Conservation (phyloP, 2,888 invertebrate genomes). For the Pecten maximus region DNA sequence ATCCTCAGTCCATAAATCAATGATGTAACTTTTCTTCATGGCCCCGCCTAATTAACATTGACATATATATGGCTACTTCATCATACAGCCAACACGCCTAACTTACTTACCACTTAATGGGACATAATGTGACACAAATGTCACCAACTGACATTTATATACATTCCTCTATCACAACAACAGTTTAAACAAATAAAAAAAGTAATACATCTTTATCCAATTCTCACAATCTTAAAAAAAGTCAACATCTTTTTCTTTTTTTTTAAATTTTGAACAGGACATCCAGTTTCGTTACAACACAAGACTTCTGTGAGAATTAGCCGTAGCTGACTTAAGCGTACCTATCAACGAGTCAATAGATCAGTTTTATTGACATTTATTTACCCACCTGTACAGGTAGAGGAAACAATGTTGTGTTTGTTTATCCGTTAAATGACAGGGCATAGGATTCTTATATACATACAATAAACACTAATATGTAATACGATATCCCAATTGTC, state of each 20-base stretch:
- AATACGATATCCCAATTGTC: background rate
- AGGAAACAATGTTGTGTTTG: background rate
- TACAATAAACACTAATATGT: constrained; percentile 1
- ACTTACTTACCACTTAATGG: background rate
- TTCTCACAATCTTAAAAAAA: background rate
- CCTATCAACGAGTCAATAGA: constrained; percentile 6
- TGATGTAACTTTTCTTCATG: background rate
- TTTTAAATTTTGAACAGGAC: background rate
- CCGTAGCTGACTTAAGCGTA: background rate
- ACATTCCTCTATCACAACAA: background rate
- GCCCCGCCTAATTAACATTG: background rate
- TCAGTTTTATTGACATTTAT: background rate
- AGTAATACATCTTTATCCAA: background rate
- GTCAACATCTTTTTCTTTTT: background rate
- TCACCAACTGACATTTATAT: background rate
- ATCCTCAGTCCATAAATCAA: background rate
- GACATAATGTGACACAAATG: background rate
- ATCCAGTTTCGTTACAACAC: background rate
- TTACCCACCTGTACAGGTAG: constrained; percentile 22
- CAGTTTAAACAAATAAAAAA: background rate
- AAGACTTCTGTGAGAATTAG: background rate
- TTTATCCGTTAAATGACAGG: background rate
- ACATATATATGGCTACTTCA: background rate
- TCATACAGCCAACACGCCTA: background rate
- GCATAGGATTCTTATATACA: background rate